Evolutionary conservation across 2,113 vertebrate genomes (phyloP).

Genomic region (Shinisaurus crocodilurus): DNA sequence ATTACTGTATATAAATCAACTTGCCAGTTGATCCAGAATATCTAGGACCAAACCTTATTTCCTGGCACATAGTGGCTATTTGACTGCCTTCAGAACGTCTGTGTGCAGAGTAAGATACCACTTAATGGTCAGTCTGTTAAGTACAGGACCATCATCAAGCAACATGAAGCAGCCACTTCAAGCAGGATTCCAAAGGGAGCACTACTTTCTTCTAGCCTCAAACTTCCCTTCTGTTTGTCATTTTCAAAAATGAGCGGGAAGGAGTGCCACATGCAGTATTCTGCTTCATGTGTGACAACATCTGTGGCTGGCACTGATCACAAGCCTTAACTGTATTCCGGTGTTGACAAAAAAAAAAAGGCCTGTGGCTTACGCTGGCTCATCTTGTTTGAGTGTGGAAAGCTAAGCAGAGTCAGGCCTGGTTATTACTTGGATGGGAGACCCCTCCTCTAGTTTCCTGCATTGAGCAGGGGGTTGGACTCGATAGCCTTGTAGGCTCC

Average conservation of each 20-base stretch:
- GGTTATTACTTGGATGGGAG: no score
- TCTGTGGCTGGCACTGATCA: neutral
- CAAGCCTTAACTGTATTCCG: neutral
- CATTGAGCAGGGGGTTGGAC: no score
- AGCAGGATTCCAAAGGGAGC: neutral
- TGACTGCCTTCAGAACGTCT: neutral
- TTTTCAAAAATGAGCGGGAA: neutral
- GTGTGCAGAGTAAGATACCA: neutral
- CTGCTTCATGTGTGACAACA: neutral
- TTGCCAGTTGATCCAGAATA: neutral
- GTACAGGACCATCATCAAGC: neutral
- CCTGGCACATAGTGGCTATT: neutral
- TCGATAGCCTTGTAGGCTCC: no score
- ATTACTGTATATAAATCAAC: neutral
- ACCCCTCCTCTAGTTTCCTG: no score
- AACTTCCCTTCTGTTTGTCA: no score
- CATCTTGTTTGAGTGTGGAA: no score
- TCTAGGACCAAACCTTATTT: slow-evolving; percentile 2
- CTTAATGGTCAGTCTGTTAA: neutral
- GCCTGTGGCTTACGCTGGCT: no score
- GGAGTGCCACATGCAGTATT: neutral
- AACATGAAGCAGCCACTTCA: neutral
- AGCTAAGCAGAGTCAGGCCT: no score
- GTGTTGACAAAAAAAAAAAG: no score
- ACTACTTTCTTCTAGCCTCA: neutral